Evolutionary conservation across 2,888 invertebrate species (phyloP).

Genomic region (Cinara cedri): DNA sequence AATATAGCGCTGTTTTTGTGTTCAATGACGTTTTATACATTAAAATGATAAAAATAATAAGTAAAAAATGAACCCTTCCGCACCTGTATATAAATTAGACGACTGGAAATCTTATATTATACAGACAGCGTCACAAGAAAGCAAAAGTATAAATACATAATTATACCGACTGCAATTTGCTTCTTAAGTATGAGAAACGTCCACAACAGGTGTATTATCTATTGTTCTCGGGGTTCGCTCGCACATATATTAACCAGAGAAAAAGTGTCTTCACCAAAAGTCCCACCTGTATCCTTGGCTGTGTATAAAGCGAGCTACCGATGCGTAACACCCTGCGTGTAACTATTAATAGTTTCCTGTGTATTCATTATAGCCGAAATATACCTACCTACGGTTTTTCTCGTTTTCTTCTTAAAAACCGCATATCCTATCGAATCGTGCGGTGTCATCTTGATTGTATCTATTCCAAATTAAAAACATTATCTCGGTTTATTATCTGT

Average conservation of each 20-base stretch:
- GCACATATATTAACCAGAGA: slow-evolving; percentile 53
- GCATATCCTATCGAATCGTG: slow-evolving; percentile 7
- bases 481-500: slow-evolving; percentile 19
- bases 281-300: slow-evolving; percentile 51
- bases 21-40: not conserved
- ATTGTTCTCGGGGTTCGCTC: slow-evolving; percentile 52
- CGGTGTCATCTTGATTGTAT: not conserved
- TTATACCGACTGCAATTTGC: slow-evolving; percentile 47
- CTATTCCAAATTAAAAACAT: slow-evolving; percentile 15
- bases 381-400: slow-evolving; percentile 15
- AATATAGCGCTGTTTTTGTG: not conserved
- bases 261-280: slow-evolving; percentile 56
- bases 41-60: slow-evolving; percentile 3
- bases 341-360: slow-evolving; percentile 55
- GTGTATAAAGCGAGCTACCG: slow-evolving; percentile 41
- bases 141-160: slow-evolving; percentile 46
- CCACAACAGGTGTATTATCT: slow-evolving; percentile 55
- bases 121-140: slow-evolving; percentile 20
- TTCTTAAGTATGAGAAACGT: slow-evolving; percentile 53
- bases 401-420: slow-evolving; percentile 31
- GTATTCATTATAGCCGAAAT: slow-evolving; percentile 21
- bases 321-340: slow-evolving; percentile 55
- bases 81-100: slow-evolving; percentile 18
- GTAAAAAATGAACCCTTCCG: not conserved
- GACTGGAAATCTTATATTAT: slow-evolving; percentile 29